A percentile compares a stretch with the other conserved stretches of the same genome.
phyloP scores from a whole-genome alignment of 2,888 invertebrate genomes.

The Eupithecia tripunctaria region DNA sequence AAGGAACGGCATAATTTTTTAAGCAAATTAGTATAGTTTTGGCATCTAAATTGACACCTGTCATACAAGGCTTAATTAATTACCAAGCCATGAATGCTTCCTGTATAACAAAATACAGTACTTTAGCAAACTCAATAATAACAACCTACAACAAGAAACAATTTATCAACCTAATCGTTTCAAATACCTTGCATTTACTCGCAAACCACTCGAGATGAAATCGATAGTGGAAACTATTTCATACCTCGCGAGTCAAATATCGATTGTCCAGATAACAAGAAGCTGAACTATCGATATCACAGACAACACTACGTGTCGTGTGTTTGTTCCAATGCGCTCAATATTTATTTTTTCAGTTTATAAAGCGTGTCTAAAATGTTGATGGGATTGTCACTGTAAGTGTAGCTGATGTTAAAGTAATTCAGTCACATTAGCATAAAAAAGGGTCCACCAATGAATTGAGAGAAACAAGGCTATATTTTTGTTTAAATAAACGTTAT shows the following conservation, averaged over 20 bases:
- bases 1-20: too few relatives aligned
- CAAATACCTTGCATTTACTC: slow-evolving; percentile 32
- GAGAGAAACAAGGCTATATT: too few relatives aligned
- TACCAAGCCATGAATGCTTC: not conserved
- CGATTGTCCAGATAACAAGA: slow-evolving; percentile 50
- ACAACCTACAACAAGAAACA: slow-evolving; percentile 15
- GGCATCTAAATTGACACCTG: too few relatives aligned
- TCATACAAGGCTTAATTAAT: too few relatives aligned
- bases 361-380: too few relatives aligned
- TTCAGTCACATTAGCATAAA: too few relatives aligned
- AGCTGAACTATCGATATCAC: slow-evolving; percentile 54
- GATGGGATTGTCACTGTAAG: too few relatives aligned
- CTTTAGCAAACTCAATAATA: not conserved
- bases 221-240: slow-evolving; percentile 50
- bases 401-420: too few relatives aligned
- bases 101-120: not conserved
- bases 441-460: too few relatives aligned
- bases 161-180: slow-evolving; percentile 31
- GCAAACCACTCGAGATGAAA: slow-evolving; percentile 42
- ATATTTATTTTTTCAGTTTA: too few relatives aligned
- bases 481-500: too few relatives aligned
- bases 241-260: slow-evolving; percentile 51
- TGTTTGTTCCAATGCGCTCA: slow-evolving; percentile 21
- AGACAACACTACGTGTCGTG: slow-evolving; percentile 49
- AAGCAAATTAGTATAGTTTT: too few relatives aligned